Evolutionary conservation across 2,888 invertebrate genomes (phyloP).

Genomic region (Pachymerium ferrugineum): DNA sequence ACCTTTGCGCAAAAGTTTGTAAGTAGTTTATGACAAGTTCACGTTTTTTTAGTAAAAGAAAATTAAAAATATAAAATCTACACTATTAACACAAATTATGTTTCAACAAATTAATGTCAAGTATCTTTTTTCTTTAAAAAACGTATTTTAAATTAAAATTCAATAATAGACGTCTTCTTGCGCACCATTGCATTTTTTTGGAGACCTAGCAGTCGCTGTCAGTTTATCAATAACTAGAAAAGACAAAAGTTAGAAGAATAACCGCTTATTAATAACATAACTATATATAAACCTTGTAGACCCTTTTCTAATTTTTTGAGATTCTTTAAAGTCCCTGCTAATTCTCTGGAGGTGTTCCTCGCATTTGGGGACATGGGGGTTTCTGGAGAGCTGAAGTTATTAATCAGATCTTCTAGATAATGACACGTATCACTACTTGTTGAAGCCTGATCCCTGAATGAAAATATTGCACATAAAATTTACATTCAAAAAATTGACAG

Average conservation of each 20-base stretch:
- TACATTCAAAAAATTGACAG: background rate
- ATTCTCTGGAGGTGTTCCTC: slow-evolving; percentile 48
- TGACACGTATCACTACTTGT: slow-evolving; percentile 39
- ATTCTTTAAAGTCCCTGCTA: slow-evolving; percentile 53
- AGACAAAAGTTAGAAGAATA: background rate
- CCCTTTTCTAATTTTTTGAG: slow-evolving; percentile 53
- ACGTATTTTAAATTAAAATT: background rate
- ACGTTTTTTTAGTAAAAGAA: background rate
- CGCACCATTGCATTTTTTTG: background rate
- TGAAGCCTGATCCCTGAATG: background rate
- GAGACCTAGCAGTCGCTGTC: background rate
- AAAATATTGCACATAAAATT: background rate
- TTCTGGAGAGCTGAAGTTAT: slow-evolving; percentile 39
- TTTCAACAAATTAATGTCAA: background rate
- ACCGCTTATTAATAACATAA: background rate
- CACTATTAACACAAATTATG: background rate
- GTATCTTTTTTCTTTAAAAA: background rate
- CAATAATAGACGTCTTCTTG: slow-evolving; percentile 3
- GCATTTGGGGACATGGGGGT: slow-evolving; percentile 28
- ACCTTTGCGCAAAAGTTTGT: slow-evolving; percentile 9
- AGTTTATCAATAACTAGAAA: background rate
- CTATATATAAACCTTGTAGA: slow-evolving; percentile 48
- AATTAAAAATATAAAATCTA: slow-evolving; percentile 19
- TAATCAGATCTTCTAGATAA: slow-evolving; percentile 43
- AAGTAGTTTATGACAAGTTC: background rate